phyloP scores from a whole-genome alignment of 2,888 invertebrate species.

The Sinhomidia bicolor region DNA sequence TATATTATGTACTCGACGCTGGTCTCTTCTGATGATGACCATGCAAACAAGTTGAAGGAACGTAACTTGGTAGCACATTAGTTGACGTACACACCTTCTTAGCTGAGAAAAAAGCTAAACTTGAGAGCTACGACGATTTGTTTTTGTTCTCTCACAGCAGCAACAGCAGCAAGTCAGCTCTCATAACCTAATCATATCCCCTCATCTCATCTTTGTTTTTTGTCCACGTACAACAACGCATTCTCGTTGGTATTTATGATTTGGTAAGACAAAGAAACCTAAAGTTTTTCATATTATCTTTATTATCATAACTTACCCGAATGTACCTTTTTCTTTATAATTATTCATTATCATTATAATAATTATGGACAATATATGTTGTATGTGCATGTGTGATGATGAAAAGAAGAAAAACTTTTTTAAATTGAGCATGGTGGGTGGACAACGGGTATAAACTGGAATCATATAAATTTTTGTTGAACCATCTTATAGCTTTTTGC shows the following conservation, averaged over 20 bases:
- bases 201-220: neutral
- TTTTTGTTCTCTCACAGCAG: neutral
- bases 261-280: constrained; percentile 21
- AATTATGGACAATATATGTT: constrained; percentile 31
- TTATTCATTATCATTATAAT: constrained; percentile 29
- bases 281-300: neutral
- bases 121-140: neutral
- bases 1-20: neutral
- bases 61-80: constrained; percentile 36
- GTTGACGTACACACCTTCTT: neutral
- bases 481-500: neutral
- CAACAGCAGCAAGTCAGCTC: too few species aligned
- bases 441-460: constrained; percentile 1
- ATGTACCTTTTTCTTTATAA: neutral
- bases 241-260: neutral
- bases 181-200: neutral
- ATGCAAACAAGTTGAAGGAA: neutral
- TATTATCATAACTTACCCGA: neutral
- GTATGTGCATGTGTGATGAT: too few species aligned
- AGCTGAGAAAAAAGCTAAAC: neutral
- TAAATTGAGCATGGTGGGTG: constrained; percentile 24
- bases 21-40: neutral
- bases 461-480: neutral
- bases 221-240: too few species aligned
- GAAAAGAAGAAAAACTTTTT: constrained; percentile 2